Evolutionary conservation across 2,113 vertebrate species (phyloP), one percentile per base, ranked within the genome.

Genomic region (Lampris megalopsis): DNA sequence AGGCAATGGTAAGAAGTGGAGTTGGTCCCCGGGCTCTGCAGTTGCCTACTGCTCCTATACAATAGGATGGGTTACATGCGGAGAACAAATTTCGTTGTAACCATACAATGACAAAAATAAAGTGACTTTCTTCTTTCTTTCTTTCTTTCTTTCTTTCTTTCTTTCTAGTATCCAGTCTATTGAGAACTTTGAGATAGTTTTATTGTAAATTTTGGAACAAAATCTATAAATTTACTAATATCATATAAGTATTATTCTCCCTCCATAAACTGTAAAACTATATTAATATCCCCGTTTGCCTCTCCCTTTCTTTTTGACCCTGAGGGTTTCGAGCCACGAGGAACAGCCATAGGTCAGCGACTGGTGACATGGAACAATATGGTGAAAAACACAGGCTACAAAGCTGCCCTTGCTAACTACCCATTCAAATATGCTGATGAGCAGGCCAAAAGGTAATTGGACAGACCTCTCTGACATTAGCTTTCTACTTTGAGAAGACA

Each of bases 281-380:
- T 3, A 6, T 53, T 53, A 3, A 10, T 53, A 10, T 53, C 50
- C 3, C 13, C 7, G 6, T 35, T 9, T 11, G 42, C 4, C 37
- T 24, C 42, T 47, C 37, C 36, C 65, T 68, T 3, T 61, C 7
- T 52, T 73, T 9, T 48, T 13, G 4, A 9, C 13, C 43, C 10
- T 35, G 83, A 99, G 98, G 98, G 98, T 63, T 99, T 99, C 82
- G 98, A 99, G 86, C 98, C 98, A 37, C 94, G 98, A 84, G 98
- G 98, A 66, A 99, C 98, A 0, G 95, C 95, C 36, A 99, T 99
- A 88, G 97, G 98, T 66, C 98, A 99, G 90, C 94, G 97, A n/a
- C 82, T 99, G 89, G 96, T 99, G 81, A 99, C 98, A 0, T 99
- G 98, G 98, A 98, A 97, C 89, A 99, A 99, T 73, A 99, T 99